Base-by-base conservation (phyloP, 2,888 invertebrate species). In the Drosophila conformis region DNA sequence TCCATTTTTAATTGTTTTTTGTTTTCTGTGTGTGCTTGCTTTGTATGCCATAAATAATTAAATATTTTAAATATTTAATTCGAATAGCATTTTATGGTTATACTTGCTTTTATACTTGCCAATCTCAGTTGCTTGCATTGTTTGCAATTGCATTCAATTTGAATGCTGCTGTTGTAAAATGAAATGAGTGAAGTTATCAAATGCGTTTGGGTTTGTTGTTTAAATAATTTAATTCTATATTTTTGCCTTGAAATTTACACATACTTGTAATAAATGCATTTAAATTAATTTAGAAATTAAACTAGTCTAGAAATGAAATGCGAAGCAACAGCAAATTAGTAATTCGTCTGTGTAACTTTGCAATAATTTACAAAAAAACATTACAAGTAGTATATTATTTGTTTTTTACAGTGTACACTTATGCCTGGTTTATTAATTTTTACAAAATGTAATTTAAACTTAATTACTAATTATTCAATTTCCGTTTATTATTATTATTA, bases 151-250 rank as follows among this genome's bases (percentile, higher is more conserved):
- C 73, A 85, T 83, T 85, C 66, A 78, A 75, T 73, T 75, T 76
- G 71, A 73, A 77, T 73, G 53, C 74, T 58, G 71, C 57, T 53
- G 49, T 57, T 66, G 27, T 38, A 38, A 38, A 66, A 54, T 64
- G 51, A 70, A 58, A 63, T 59, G 38, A 49, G 58, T 52, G 56
- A 83, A 62, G 60, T 58, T 69, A 77, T 70, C 29, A 87, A 76
- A 69, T 66, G 54, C 57, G 46, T 51, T 65, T 66, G 42, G 70
- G n/a, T 38, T 59, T 79, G 56, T 67, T 74, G 68, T 90, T 74
- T 82, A 89, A 87, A 87, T 88, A 87, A 90, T 90, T 90, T 79
- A 84, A 82, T 84, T 69, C 87, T 87, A 89, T 82, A 87, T 80
- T 69, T 81, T 78, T 68, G 80, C 72, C 66, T 68, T 72, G 63